Percentiles rank a stretch among this genome's conserved stretches.
Conservation (phyloP, 2,113 vertebrate species). For the Murina feae region DNA sequence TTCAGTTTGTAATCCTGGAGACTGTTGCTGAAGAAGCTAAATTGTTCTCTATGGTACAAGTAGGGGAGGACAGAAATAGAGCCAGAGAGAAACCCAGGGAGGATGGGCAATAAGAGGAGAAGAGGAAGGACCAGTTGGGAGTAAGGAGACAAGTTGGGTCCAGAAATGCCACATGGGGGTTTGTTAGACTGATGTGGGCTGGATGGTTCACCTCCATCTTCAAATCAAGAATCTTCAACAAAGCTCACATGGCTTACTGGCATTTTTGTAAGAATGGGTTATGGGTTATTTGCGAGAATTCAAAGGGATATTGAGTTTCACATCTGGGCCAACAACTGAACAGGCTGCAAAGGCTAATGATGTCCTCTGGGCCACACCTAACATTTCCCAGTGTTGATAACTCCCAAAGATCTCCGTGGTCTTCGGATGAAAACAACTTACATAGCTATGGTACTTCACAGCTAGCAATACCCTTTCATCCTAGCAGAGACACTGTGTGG, state of each 20-base stretch:
- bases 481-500: background rate
- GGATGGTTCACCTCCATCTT: background rate
- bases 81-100: no score
- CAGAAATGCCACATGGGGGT: background rate
- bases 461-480: background rate
- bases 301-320: background rate
- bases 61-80: no score
- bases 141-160: background rate
- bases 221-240: background rate
- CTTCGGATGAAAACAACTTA: background rate
- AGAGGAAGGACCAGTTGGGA: background rate
- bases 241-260: background rate
- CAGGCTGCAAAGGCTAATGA: background rate
- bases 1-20: background rate
- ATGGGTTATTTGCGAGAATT: background rate
- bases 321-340: background rate
- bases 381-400: background rate
- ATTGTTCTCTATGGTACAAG: no score
- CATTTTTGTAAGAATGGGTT: background rate
- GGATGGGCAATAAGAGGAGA: background rate
- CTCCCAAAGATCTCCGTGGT: background rate
- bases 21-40: background rate
- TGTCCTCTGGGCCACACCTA: no score
- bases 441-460: no score
- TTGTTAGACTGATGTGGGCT: background rate